These are phyloP conservation scores for Esperia sulphurella DNA, from an alignment of 2,888 invertebrate genomes.

Conservation along the genomic window DNA sequence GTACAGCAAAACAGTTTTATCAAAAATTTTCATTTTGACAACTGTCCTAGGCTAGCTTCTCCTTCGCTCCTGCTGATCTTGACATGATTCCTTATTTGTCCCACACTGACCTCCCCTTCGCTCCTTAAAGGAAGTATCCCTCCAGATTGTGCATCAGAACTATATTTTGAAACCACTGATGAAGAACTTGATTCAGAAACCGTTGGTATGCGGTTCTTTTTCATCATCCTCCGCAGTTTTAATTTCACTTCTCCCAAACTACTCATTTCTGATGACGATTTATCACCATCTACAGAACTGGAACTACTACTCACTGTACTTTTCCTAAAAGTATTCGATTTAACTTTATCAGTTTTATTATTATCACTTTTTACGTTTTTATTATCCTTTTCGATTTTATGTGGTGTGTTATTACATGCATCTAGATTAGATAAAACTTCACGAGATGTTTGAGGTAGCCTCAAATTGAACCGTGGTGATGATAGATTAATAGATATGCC, in stretches of 20 bases:
- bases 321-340: slow-evolving; percentile 24
- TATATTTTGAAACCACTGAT: slow-evolving; percentile 38
- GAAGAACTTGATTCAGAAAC: slow-evolving; percentile 53
- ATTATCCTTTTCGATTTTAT: slow-evolving; percentile 15
- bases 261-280: slow-evolving; percentile 62
- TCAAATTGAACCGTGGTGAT: slow-evolving; percentile 63
- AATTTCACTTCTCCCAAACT: slow-evolving; percentile 63
- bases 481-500: slow-evolving; percentile 64
- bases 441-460: slow-evolving; percentile 53
- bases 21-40: slow-evolving; percentile 6
- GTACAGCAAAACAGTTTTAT: slow-evolving; percentile 19
- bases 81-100: slow-evolving; percentile 28
- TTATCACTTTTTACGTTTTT: slow-evolving; percentile 5
- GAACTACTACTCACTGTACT: slow-evolving; percentile 40
- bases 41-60: slow-evolving; percentile 7
- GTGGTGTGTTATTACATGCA: slow-evolving; percentile 22
- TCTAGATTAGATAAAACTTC: slow-evolving; percentile 55
- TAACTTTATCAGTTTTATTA: neutral
- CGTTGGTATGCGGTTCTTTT: slow-evolving; percentile 32
- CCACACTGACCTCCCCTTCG: slow-evolving; percentile 59
- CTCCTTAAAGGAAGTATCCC: slow-evolving; percentile 55
- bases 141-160: slow-evolving; percentile 40
- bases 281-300: slow-evolving; percentile 54
- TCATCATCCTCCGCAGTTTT: slow-evolving; percentile 37
- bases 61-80: slow-evolving; percentile 31